Evolutionary conservation across 2,113 vertebrate genomes (phyloP), one percentile per base, ranked within the genome.

Genomic region (Petromus typicus): DNA sequence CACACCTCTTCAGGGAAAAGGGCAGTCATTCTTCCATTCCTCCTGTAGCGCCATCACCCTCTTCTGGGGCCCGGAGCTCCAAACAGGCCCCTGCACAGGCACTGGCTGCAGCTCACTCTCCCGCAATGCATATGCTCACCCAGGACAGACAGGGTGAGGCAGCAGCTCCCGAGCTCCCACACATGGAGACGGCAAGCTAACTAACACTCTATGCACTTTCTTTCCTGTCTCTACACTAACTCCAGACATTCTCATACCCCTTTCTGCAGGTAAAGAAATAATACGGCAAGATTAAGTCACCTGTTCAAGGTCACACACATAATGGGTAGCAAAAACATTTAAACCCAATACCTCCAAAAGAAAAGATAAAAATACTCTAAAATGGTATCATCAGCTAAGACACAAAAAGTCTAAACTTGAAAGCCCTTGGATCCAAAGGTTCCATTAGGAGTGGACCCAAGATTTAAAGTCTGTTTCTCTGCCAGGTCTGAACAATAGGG

Each of bases 361-460:
- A 91, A 91, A 91, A 27, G 56, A 79, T n/a, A 0, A 2, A 69
- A 43, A 43, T 5, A 12, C 7, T 69, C 22, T 64, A 43, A 34
- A 92, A 67, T 82, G 6, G 57, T 43, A n/a, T 90, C 25, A 78
- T 64, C 71, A 76, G 51, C 51, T 16, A 82, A 73, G 63, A 80
- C 13, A 86, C 37, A 63, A 91, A 92, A 76, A 48, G 14, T 75
- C 37, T 66, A 63, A n/a, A 93, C 69, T 63, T 80, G 10, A 64
- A 92, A 94, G 64, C 32, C 45, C 30, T 73, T 85, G 56, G 40
- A 87, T 80, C 61, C 67, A 89, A 76, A 93, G 64, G 20, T n/a
- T 90, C 93, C 80, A 82, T 85, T 85, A 93, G 92, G 43, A 76
- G 10, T 63, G 34, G 51, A 64, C 85, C 64, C 34, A 95, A 86